A percentile compares a stretch with the other conserved stretches of the same genome.
Evolutionary conservation across 2,797 vertebrate genomes (phyloP).

Genomic region (Poeciliopsis turneri): DNA sequence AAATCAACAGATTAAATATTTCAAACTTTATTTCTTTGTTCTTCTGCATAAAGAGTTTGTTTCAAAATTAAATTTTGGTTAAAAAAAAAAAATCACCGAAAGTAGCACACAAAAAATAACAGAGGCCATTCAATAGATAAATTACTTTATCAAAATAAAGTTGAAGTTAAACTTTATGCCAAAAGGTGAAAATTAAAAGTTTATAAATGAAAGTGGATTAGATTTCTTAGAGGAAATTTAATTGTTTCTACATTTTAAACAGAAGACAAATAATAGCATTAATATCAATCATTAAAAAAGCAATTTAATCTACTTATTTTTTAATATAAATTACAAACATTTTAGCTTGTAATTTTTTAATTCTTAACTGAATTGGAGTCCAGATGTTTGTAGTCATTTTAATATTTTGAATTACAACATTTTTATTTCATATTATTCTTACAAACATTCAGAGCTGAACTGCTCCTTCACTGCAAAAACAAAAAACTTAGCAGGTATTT

Average conservation of each 20-base stretch:
- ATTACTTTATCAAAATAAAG: not conserved
- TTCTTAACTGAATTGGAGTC: not conserved
- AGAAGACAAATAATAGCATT: not conserved
- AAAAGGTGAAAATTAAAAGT: not conserved
- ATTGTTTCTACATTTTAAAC: not conserved
- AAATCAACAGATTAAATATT: not conserved
- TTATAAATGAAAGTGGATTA: not conserved
- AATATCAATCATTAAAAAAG: not conserved
- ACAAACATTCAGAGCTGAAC: slow-evolving; percentile 1
- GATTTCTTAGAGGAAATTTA: not conserved
- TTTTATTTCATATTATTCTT: slow-evolving; percentile 7
- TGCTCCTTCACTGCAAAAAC: slow-evolving; percentile 1
- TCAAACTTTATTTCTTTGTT: not conserved
- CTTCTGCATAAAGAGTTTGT: not conserved
- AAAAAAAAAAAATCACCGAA: not conserved
- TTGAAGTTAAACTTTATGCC: not conserved
- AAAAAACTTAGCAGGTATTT: too few relatives aligned
- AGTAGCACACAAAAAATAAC: not conserved
- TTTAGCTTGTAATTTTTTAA: not conserved
- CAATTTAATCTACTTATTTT: not conserved
- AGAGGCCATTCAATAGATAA: not conserved
- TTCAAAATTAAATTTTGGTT: not conserved
- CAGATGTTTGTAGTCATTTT: not conserved
- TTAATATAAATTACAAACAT: not conserved
- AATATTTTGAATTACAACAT: not conserved